Evolutionary conservation across 1,140 invertebrate species (phyloP).

Genomic region (Drosophila orosa): DNA sequence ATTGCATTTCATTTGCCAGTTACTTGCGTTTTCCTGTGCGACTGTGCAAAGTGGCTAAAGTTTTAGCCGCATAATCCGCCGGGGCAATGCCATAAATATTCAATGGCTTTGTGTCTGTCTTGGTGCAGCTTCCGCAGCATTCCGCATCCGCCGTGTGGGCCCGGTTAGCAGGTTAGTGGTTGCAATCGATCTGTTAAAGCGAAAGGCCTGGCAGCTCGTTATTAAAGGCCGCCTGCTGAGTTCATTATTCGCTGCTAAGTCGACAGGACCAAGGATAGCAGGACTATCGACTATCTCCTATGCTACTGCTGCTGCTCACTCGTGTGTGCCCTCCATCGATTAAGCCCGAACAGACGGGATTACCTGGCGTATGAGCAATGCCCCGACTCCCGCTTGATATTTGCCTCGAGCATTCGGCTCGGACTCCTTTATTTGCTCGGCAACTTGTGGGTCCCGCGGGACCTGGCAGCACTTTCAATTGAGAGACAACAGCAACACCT

Average conservation of each 20-base stretch:
- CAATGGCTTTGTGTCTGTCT: constrained; percentile 65
- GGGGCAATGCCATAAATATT: constrained; percentile 75
- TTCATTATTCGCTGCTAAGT: constrained; percentile 56
- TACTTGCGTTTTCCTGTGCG: constrained; percentile 25
- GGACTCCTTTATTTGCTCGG: constrained; percentile 37
- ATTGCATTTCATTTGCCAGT: constrained; percentile 73
- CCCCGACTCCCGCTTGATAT: constrained; percentile 6
- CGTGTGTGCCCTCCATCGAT: constrained; percentile 66
- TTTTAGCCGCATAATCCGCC: constrained; percentile 79
- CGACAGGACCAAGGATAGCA: constrained; percentile 13
- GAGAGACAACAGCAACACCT: constrained; percentile 62
- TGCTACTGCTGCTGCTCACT: constrained; percentile 30
- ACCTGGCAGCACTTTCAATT: constrained; percentile 71
- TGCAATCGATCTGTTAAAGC: constrained; percentile 61
- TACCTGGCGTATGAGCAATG: constrained; percentile 68
- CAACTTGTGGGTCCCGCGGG: constrained; percentile 38
- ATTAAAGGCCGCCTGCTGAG: constrained; percentile 55
- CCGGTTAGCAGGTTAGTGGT: constrained; percentile 48
- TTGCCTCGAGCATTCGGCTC: constrained; percentile 6
- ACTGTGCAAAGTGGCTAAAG: constrained; percentile 67
- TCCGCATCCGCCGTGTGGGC: constrained; percentile 8
- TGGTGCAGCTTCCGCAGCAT: constrained; percentile 5
- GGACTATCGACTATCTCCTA: constrained; percentile 2
- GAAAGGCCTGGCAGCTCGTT: constrained; percentile 21
- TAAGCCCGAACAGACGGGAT: constrained; percentile 50